phyloP scores from a whole-genome alignment of 2,797 vertebrate species.

The Coregonus suidteri region DNA sequence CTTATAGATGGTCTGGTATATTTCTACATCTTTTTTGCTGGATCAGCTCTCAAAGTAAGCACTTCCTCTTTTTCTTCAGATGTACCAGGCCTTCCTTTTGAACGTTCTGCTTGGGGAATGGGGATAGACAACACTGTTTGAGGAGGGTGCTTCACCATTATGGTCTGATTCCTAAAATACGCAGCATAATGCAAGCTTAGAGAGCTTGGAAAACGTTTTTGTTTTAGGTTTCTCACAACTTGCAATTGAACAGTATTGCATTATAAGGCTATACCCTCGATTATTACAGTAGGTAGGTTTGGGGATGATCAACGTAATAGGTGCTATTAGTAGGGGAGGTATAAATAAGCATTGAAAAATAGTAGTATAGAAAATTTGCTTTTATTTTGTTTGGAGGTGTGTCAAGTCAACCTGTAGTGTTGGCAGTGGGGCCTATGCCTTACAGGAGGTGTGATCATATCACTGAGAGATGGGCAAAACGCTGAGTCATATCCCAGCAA shows the following conservation, averaged over 20 bases:
- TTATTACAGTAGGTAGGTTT: background rate
- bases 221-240: too few relatives aligned
- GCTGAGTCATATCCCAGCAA: slow-evolving; percentile 72
- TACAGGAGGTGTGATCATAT: slow-evolving; percentile 39
- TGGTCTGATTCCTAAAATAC: too few relatives aligned
- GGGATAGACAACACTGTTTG: background rate
- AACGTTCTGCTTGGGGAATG: background rate
- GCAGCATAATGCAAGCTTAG: too few relatives aligned
- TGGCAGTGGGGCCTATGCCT: background rate
- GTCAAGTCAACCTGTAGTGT: slow-evolving; percentile 15
- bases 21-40: background rate
- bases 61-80: background rate
- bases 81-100: background rate
- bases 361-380: background rate
- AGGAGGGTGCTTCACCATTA: too few relatives aligned
- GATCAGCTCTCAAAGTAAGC: background rate
- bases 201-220: too few relatives aligned
- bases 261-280: too few relatives aligned
- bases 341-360: background rate
- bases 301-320: background rate
- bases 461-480: slow-evolving; percentile 29
- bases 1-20: background rate
- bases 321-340: too few relatives aligned
- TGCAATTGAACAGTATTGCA: too few relatives aligned
- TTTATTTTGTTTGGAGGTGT: background rate